Percentiles rank a stretch among this genome's conserved stretches.
Conservation (phyloP, 2,113 vertebrate genomes). For the Machaerirhynchus nigripectus region DNA sequence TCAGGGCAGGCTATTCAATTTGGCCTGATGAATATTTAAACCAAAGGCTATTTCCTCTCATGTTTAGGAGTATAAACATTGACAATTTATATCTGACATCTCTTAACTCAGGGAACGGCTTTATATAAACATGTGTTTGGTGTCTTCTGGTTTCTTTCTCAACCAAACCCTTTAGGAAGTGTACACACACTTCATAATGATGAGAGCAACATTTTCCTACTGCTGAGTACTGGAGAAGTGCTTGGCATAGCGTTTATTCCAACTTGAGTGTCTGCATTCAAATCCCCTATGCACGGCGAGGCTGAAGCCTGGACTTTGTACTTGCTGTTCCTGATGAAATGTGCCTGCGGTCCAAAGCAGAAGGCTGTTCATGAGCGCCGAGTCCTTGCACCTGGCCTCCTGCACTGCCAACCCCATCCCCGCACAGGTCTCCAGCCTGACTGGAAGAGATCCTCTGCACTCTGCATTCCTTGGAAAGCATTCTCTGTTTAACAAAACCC, state of each 20-base stretch:
- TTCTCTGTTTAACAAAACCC: neutral
- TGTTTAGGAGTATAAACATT: neutral
- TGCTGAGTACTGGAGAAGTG: neutral
- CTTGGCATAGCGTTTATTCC: neutral
- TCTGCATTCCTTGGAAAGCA: constrained; percentile 17
- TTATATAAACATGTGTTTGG: neutral
- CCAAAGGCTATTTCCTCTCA: neutral
- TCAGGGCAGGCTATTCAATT: neutral
- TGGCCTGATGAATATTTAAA: neutral
- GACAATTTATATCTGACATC: neutral
- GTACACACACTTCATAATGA: neutral
- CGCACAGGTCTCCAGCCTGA: neutral
- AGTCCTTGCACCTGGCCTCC: neutral
- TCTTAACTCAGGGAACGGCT: neutral
- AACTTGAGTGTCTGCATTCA: neutral
- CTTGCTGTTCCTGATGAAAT: neutral
- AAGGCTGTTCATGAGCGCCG: neutral
- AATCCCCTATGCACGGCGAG: rapidly evolving
- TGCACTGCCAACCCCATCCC: neutral
- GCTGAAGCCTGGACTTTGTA: neutral
- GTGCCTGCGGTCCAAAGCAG: neutral
- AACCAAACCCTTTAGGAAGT: constrained; percentile 1
- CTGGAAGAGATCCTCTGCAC: neutral
- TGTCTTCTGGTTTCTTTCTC: constrained; percentile 30
- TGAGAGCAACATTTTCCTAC: neutral